phyloP scores from a whole-genome alignment of 1,140 invertebrate genomes.

The Cardiocondyla obscurior region DNA sequence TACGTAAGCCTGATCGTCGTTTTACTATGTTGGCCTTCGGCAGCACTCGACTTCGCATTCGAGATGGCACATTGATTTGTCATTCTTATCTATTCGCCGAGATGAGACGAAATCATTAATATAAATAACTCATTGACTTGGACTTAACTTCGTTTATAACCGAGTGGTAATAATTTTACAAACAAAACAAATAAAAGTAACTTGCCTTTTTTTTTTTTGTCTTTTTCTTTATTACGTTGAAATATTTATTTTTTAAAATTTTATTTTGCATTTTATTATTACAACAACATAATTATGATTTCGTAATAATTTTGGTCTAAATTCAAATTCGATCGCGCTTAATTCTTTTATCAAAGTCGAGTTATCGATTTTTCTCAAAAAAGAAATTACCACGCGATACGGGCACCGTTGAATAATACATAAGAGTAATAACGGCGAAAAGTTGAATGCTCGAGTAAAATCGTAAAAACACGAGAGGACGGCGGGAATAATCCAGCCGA shows the following conservation, averaged over 20 bases:
- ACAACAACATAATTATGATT: too few species aligned
- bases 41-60: constrained; percentile 4
- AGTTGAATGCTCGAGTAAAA: not conserved
- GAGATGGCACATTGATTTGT: constrained; percentile 33
- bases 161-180: not conserved
- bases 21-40: constrained; percentile 38
- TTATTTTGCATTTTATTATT: not conserved
- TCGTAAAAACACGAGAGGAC: not conserved
- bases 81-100: not conserved
- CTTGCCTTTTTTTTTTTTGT: too few species aligned
- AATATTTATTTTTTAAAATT: not conserved
- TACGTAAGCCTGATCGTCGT: constrained; percentile 51
- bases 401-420: not conserved
- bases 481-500: not conserved
- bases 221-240: not conserved
- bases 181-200: not conserved
- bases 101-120: not conserved
- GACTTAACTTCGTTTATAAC: not conserved
- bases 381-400: not conserved
- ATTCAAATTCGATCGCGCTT: not conserved
- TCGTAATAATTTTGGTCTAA: too few species aligned
- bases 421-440: not conserved
- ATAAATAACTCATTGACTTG: constrained; percentile 33
- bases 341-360: too few species aligned
- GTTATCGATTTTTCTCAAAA: not conserved